Conservation (phyloP, 2,888 invertebrate genomes). For the Sinelater perroti region DNA sequence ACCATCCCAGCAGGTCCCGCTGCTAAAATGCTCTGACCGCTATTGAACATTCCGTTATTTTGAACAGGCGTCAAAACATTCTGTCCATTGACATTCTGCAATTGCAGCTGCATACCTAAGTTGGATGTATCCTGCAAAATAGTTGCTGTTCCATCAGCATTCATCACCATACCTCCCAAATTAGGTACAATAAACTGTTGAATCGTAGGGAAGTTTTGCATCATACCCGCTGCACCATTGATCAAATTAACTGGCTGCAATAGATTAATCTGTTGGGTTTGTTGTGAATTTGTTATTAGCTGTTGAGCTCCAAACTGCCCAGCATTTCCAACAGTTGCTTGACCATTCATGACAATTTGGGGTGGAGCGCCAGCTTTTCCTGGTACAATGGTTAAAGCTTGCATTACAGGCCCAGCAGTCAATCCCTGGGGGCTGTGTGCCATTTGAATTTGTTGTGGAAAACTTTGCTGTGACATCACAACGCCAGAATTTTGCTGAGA, state of each 20-base stretch:
- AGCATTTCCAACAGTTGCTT: conserved; percentile 63
- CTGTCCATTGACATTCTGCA: conserved; percentile 83
- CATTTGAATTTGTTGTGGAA: conserved; percentile 80
- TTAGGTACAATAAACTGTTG: conserved; percentile 87
- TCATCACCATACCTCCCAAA: conserved; percentile 82
- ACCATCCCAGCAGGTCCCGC: conserved; percentile 79
- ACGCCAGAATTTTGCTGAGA: conserved; percentile 72
- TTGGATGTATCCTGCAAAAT: conserved; percentile 75
- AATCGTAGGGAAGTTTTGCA: conserved; percentile 80
- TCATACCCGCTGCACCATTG: conserved; percentile 73
- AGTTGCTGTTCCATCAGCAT: conserved; percentile 76
- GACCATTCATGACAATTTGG: conserved; percentile 81
- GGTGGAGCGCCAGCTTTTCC: conserved; percentile 78
- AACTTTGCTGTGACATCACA: conserved; percentile 66
- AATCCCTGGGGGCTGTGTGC: conserved; percentile 71
- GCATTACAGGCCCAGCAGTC: conserved; percentile 74
- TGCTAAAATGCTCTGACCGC: conserved; percentile 71
- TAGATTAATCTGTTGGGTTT: conserved; percentile 72
- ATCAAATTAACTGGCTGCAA: conserved; percentile 84
- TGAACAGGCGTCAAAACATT: conserved; percentile 80
- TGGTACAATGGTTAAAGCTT: conserved; percentile 79
- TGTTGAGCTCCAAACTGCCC: conserved; percentile 73
- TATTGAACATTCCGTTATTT: conserved; percentile 71
- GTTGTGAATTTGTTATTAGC: conserved; percentile 67
- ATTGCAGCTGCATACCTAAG: conserved; percentile 77